Evolutionary conservation across 1,140 invertebrate genomes (phyloP), one percentile per base, ranked within the genome.

Genomic region (Watersipora subatra): DNA sequence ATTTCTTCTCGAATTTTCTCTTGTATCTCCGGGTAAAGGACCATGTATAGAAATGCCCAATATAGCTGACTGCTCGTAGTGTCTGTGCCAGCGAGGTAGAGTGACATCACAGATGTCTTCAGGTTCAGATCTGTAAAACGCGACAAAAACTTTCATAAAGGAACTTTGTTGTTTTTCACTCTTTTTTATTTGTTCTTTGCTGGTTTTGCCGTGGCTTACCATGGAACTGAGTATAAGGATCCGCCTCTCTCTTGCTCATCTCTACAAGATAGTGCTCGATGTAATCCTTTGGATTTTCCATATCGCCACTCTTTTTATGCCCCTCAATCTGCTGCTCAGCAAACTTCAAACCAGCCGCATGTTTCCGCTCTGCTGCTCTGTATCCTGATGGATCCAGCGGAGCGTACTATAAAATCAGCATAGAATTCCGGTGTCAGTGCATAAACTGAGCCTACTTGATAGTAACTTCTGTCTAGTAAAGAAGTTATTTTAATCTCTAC

Each of bases 71-170:
- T 86, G 28, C 91, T 78, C 0, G 90, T 88, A 0, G 92, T 94
- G 72, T 95, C 92, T 22, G 88, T 83, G 0, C 90, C 90, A 29
- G 91, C 92, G 0, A 91, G 90, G 72, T 91, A 90, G 64, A 94
- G 58, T 22, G 22, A 28, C 58, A 59, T 28, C 58, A 59, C 58
- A 12, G 58, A 59, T 7, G 58, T 28, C 22, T 12, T 46, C 34
- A 46, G 34, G 34, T 46, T 46, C 7, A 7, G 7, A 7, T 46
- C 34, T 46, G 34, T n/a, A 46, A 46, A 46, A 46, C 34, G n/a
- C 34, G 34, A 46, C 34, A 46, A 46, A 46, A 46, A 46, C 7
- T 46, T 46, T 46, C 7, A 46, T n/a, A 46, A 46, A 46, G n/a
- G 34, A 46, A 7, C 7, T 46, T 46, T n/a, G n/a, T n/a, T n/a